Conservation (phyloP, 2,113 vertebrate species). For the Dasypus novemcinctus region DNA sequence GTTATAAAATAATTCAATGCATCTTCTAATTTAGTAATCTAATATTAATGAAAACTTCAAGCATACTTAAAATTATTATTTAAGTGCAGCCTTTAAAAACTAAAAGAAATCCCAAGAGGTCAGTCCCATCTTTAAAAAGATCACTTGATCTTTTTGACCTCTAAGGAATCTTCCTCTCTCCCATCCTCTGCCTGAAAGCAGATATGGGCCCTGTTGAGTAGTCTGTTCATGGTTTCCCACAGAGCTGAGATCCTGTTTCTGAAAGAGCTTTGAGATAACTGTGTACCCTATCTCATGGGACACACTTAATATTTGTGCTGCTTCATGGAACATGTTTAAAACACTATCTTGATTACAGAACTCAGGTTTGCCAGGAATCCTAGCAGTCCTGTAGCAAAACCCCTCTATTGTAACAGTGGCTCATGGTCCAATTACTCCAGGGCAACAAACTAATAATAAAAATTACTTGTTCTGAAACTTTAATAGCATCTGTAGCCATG, state of each 20-base stretch:
- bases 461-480: neutral
- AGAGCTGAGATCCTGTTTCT: neutral
- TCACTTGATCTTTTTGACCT: neutral
- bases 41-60: neutral
- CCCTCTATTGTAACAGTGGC: neutral
- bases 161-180: neutral
- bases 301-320: neutral
- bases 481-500: neutral
- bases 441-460: neutral
- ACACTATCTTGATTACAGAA: neutral
- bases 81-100: neutral
- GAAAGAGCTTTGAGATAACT: neutral
- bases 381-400: neutral
- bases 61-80: conserved; percentile 3
- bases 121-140: neutral
- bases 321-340: neutral
- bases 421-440: neutral
- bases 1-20: neutral
- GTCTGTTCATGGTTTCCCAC: too few species aligned
- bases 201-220: neutral
- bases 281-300: neutral
- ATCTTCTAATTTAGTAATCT: neutral
- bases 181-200: neutral
- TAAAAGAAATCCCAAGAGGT: neutral
- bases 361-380: neutral